Evolutionary conservation across 2,888 invertebrate genomes (phyloP).

Genomic region (Rhagonycha lutea): DNA sequence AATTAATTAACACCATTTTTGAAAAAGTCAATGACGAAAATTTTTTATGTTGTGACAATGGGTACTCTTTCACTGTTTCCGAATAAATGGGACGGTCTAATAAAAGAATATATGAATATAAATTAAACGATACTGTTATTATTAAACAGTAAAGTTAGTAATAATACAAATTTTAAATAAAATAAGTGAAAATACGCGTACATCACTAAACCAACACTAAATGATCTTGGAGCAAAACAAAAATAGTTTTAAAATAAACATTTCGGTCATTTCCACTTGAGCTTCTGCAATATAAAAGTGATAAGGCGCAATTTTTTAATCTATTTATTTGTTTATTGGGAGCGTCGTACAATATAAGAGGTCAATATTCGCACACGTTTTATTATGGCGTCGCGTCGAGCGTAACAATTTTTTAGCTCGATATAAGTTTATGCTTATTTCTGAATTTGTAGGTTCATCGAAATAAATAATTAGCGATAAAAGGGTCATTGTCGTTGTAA

Average conservation of each 20-base stretch:
- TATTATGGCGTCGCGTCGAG: neutral
- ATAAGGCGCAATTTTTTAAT: neutral
- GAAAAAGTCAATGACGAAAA: neutral
- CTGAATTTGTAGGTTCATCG: neutral
- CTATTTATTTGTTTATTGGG: neutral
- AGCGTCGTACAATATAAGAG: neutral
- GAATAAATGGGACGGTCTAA: neutral
- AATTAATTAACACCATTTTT: neutral
- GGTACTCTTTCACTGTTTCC: neutral
- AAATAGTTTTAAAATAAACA: neutral
- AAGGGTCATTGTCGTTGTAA: neutral
- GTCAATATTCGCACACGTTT: conserved; percentile 1
- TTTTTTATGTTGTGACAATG: neutral
- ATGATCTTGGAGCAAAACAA: neutral
- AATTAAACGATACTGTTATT: neutral
- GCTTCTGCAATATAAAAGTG: neutral
- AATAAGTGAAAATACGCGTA: neutral
- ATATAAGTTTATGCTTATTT: neutral
- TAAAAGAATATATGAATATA: neutral
- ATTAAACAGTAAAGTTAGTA: neutral
- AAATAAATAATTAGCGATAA: neutral
- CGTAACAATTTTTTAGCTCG: neutral
- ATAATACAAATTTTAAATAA: neutral
- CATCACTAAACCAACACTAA: neutral
- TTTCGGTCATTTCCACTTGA: neutral